Conservation (phyloP, 2,113 vertebrate genomes). For the Dipodomys merriami region DNA sequence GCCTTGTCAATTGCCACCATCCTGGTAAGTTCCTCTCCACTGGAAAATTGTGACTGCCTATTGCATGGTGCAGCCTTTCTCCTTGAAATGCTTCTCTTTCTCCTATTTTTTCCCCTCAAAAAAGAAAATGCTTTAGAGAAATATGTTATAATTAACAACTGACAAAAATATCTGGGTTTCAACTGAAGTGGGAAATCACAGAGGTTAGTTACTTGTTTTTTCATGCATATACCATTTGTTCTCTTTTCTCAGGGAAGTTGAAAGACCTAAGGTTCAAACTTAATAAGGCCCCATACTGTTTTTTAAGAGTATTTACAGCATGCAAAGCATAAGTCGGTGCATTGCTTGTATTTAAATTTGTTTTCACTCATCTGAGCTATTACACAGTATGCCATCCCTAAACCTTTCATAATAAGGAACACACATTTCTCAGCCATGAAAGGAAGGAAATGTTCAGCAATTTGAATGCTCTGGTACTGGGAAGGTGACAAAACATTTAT, state of each 20-base stretch:
- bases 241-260: constrained; percentile 88
- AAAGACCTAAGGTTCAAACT: constrained; percentile 89
- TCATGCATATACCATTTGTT: constrained; percentile 94
- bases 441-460: constrained; percentile 85
- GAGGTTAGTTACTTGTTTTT: constrained; percentile 91
- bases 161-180: constrained; percentile 97
- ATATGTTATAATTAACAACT: constrained; percentile 98
- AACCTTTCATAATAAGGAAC: constrained; percentile 86
- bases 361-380: constrained; percentile 88
- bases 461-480: constrained; percentile 80
- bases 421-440: constrained; percentile 85
- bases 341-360: constrained; percentile 90
- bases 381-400: constrained; percentile 86
- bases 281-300: constrained; percentile 90
- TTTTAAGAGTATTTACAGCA: constrained; percentile 88
- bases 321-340: constrained; percentile 85
- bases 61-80: constrained; percentile 76
- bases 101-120: constrained; percentile 85
- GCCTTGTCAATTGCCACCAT: constrained; percentile 2
- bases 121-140: constrained; percentile 91
- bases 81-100: constrained; percentile 89
- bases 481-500: constrained; percentile 85
- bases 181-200: constrained; percentile 96
- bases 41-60: constrained; percentile 80
- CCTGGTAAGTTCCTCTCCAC: constrained; percentile 71